Evolutionary conservation across 2,797 vertebrate genomes (phyloP), one percentile per base, ranked within the genome.

Genomic region (Sebastes iracundus): DNA sequence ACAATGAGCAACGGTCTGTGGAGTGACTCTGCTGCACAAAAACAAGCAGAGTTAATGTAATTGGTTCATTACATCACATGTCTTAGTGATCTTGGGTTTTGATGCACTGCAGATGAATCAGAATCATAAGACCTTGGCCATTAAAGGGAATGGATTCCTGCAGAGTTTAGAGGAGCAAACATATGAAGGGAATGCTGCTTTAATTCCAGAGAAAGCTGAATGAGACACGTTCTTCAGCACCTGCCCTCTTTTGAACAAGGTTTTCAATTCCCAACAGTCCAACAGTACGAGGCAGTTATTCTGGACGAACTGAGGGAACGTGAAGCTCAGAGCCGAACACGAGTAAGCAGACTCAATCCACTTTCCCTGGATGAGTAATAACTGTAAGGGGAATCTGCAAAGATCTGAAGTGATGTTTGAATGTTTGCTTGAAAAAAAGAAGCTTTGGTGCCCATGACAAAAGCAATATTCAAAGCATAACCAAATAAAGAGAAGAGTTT

Each of bases 61-160:
- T 87, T 83, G 81, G 49, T 79, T 89, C 75, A 74, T 81, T 73
- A 74, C 58, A 74, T 92, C 89, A 93, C 90, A 85, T 90, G 90
- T 81, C 81, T 65, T 0, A 35, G 64, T 27, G 83, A 80, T 89
- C 76, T 69, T 72, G 63, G 33, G 73, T 70, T 90, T 82, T 77
- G 68, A 86, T 83, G 77, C 60, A 3, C 63, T 13, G 61, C 10
- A 60, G 83, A 81, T 87, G 77, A 91, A 86, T 92, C 73, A 60
- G 76, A 86, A 90, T 91, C 91, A 88, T 81, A 77, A 89, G 88
- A 90, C 87, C 42, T 70, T 7, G 2, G 76, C 28, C 58, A 28
- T 70, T 80, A 77, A 71, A 74, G 38, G 16, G 63, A 59, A 46
- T 42, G 23, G 30, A 75, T 68, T 79, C 63, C 30, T 53, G 18